Conservation (phyloP, 2,888 invertebrate genomes). For the Tethea ocularis region DNA sequence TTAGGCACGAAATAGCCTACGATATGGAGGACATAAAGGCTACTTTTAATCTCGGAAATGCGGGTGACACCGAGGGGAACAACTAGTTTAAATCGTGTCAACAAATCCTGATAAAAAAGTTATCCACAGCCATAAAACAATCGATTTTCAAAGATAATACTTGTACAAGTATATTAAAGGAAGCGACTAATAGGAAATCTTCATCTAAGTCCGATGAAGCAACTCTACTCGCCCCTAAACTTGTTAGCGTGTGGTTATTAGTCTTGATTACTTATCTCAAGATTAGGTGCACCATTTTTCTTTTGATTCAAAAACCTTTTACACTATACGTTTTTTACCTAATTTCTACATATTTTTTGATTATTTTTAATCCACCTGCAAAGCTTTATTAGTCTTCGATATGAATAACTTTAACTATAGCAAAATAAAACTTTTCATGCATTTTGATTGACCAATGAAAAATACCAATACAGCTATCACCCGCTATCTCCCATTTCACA, state of each 20-base stretch:
- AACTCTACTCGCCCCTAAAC: slow-evolving; percentile 29
- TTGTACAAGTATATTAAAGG: neutral
- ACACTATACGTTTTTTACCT: slow-evolving; percentile 27
- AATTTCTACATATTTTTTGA: no score
- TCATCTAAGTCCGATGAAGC: slow-evolving; percentile 36
- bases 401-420: no score
- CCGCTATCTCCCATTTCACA: no score
- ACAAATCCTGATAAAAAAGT: neutral
- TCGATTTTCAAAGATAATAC: neutral
- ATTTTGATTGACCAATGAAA: no score
- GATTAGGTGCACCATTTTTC: slow-evolving; percentile 47
- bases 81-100: neutral
- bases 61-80: no score
- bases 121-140: neutral
- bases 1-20: no score
- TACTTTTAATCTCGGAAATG: no score
- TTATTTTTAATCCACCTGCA: no score
- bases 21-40: no score
- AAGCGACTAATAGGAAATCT: slow-evolving; percentile 23
- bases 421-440: no score
- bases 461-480: no score
- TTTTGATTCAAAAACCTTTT: slow-evolving; percentile 34
- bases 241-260: slow-evolving; percentile 48
- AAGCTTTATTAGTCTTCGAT: no score
- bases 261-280: slow-evolving; percentile 58